These are phyloP conservation scores for Carterocephalus palaemon DNA, from an alignment of 2,888 invertebrate species.

Conservation along the genomic window DNA sequence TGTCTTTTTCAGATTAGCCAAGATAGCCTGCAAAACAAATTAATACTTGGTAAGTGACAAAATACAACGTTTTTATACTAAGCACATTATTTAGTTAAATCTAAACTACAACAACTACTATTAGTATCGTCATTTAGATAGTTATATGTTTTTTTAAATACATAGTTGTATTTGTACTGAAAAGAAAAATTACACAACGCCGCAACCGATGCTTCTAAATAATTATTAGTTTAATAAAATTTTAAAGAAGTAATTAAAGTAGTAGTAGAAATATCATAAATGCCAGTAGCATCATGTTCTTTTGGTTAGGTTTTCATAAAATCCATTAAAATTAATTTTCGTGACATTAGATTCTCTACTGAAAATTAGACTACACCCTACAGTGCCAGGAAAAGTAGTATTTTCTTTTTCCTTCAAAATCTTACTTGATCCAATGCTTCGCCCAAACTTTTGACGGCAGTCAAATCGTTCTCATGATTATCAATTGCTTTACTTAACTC, in stretches of 20 bases:
- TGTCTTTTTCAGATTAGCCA: constrained; percentile 87
- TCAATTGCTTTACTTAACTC: constrained; percentile 87
- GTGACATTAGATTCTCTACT: constrained; percentile 67
- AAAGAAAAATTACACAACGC: background rate
- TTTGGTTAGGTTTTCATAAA: constrained; percentile 15
- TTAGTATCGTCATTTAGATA: constrained; percentile 50
- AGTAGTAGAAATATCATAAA: constrained; percentile 33
- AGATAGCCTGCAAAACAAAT: constrained; percentile 82
- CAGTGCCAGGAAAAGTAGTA: constrained; percentile 51
- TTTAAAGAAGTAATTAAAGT: constrained; percentile 39
- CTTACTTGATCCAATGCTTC: constrained; percentile 93
- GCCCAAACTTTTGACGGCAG: constrained; percentile 85
- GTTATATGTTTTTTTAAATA: constrained; percentile 31
- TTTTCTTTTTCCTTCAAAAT: constrained; percentile 42
- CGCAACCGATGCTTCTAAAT: constrained; percentile 38
- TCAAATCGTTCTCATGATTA: constrained; percentile 84
- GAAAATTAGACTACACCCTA: constrained; percentile 70
- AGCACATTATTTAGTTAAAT: constrained; percentile 37
- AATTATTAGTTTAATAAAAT: constrained; percentile 27
- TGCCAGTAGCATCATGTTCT: constrained; percentile 7
- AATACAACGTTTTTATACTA: background rate
- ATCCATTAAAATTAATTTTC: constrained; percentile 31
- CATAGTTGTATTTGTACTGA: background rate
- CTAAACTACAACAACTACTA: constrained; percentile 71
- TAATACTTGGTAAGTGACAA: constrained; percentile 5